Base-by-base conservation (phyloP, 2,888 invertebrate genomes). In the Limnephilus lunatus region DNA sequence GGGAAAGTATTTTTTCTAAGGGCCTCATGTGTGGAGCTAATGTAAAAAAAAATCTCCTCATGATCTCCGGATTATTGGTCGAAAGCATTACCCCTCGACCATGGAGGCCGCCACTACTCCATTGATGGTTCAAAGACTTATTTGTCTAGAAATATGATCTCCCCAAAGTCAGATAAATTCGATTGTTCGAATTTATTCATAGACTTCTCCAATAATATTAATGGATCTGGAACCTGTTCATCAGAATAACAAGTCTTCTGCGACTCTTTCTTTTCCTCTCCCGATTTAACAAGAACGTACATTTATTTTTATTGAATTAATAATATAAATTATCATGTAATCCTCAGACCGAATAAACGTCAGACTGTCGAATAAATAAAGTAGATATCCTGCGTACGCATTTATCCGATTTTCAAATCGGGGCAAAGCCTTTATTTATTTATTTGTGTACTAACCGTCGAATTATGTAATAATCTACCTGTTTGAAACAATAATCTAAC, bases 261-360 rank as follows among this genome's bases (percentile, higher is more conserved):
- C 68, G n/a, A 68, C 68, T 68, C 68, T 68, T 68, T 68, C 25
- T 19, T 5, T 68, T 68, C 68, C 68, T 9, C 68, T 48, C n/a
- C 90, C 89, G 85, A 85, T 92, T 92, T 91, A 93, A 92, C 92
- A 93, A 91, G 91, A 88, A 88, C 81, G 81, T 93, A 92, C 93
- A 92, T 93, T 93, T 89, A 92, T 93, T 93, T 93, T 92, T 93
- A 93, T 93, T 93, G 93, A 93, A 93, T 93, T 93, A 93, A 93
- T 93, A 93, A 93, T 92, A 93, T 93, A 93, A 93, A 93, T 93
- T 93, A 93, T 93, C 93, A 86, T 93, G 93, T 93, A 93, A 93
- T 93, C 93, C 93, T 86, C 85, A 90, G n/a, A 85, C 85, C 88
- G 91, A 86, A 91, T 93, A 93, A 93, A 93, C 39, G 93, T 93